Evolutionary conservation across 2,888 invertebrate genomes (phyloP).

Genomic region (Chirona hameri): DNA sequence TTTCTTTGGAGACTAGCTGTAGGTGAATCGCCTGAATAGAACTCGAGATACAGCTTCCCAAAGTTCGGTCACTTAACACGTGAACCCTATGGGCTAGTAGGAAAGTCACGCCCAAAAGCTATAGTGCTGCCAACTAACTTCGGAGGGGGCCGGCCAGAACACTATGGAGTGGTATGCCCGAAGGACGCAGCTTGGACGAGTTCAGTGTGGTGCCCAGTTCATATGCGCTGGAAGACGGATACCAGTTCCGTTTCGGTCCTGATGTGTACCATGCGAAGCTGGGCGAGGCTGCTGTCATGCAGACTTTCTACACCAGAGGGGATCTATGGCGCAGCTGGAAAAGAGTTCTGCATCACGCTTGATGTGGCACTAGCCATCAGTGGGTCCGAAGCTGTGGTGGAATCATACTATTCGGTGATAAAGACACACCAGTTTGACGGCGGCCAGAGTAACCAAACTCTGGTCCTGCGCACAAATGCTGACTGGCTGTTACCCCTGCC

Average conservation of each 20-base stretch:
- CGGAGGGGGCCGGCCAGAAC: too few relatives aligned
- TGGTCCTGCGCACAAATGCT: not conserved
- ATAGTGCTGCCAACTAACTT: too few relatives aligned
- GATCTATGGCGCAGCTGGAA: not conserved
- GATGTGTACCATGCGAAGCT: not conserved
- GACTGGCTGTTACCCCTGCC: not conserved
- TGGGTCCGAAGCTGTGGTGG: not conserved
- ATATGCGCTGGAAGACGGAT: not conserved
- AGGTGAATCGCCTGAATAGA: too few relatives aligned
- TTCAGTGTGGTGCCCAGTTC: not conserved
- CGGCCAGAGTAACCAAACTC: not conserved
- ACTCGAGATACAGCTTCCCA: too few relatives aligned
- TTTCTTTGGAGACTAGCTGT: too few relatives aligned
- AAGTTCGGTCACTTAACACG: too few relatives aligned
- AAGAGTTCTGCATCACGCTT: not conserved
- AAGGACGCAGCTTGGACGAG: not conserved
- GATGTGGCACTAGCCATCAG: not conserved
- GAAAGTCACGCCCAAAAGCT: too few relatives aligned
- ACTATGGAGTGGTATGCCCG: not conserved
- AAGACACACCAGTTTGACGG: not conserved
- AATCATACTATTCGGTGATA: not conserved
- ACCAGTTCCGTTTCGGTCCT: not conserved
- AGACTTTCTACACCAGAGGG: not conserved
- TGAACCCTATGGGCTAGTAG: too few relatives aligned
- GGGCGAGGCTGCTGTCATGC: not conserved